Conservation (phyloP, 2,888 invertebrate genomes). For the Caenorhabditis sinica region DNA sequence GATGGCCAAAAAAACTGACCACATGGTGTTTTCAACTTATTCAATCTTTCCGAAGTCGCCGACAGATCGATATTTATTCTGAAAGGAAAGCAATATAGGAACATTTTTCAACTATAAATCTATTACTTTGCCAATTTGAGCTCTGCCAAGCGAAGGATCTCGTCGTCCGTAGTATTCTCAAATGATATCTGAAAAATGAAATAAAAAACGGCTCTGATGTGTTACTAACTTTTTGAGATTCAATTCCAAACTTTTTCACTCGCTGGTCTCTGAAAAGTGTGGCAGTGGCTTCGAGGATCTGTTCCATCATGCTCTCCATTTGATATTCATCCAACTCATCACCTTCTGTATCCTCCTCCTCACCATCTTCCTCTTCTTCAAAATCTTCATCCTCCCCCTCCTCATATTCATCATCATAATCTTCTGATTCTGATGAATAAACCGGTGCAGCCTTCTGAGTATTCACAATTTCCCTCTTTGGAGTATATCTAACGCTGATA, state of each 20-base stretch:
- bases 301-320: slow-evolving; percentile 25
- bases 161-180: slow-evolving; percentile 19
- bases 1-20: not conserved
- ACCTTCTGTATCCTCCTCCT: slow-evolving; percentile 25
- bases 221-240: slow-evolving; percentile 15
- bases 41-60: not conserved
- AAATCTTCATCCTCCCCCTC: slow-evolving; percentile 7
- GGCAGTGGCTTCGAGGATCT: slow-evolving; percentile 31
- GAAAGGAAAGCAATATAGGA: not conserved
- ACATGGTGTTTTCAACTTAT: not conserved
- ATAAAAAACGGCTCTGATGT: too few species aligned
- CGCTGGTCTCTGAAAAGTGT: slow-evolving; percentile 12
- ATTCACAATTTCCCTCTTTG: slow-evolving; percentile 4
- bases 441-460: not conserved
- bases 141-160: slow-evolving; percentile 23
- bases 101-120: not conserved
- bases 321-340: slow-evolving; percentile 29
- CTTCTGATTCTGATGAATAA: slow-evolving; percentile 9
- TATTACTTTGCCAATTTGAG: slow-evolving; percentile 33
- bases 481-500: slow-evolving; percentile 33
- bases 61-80: slow-evolving; percentile 19
- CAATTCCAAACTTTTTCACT: slow-evolving; percentile 31
- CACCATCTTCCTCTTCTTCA: slow-evolving; percentile 14
- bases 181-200: slow-evolving; percentile 33
- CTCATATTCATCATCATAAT: not conserved